Evolutionary conservation across 2,113 vertebrate species (phyloP), one percentile per base, ranked within the genome.

Genomic region (Pampusana beccarii): DNA sequence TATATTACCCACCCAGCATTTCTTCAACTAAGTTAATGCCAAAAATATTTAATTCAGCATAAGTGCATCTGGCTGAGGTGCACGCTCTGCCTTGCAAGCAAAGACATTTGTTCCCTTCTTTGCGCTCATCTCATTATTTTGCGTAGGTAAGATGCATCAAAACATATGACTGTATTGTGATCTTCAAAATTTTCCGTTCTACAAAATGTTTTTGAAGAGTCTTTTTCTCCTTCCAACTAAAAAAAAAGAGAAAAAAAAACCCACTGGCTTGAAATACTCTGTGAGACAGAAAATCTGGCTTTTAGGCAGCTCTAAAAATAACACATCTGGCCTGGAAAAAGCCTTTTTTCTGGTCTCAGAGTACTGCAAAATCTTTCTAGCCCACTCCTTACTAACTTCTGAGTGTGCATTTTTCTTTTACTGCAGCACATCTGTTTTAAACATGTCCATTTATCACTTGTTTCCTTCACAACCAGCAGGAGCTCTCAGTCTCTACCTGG

Each of bases 301-400:
- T 81, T 79, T 34, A 87, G 70, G 60, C 56, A 79, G 61, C 34
- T 91, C 65, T 92, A 86, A 88, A 94, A 92, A 92, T 75, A 93
- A 84, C 48, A 58, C 14, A 60, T 38, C 57, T 84, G 91, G 81
- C 85, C 79, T 69, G 44, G 66, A 92, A 79, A 89, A 92, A 46
- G 21, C 53, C 64, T 51, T 44, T 16, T 93, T 66, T 77, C 51
- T 60, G 29, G 26, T 80, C 80, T 70, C 57, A 75, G 23, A 87
- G 51, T 20, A 91, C 48, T 9, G 15, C 17, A 65, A 77, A 80
- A n/a, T 13, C 50, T 69, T 71, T 80, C 46, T 8, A 46, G 46
- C 17, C 12, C 0, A 0, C 36, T 66, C 23, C 14, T 31, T 48
- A 46, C n/a, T 40, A 50, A 15, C n/a, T 75, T 23, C 18, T 0